These are phyloP conservation scores for Tetragnatha versicolor DNA, from an alignment of 1,140 invertebrate species.

Conservation along the genomic window DNA sequence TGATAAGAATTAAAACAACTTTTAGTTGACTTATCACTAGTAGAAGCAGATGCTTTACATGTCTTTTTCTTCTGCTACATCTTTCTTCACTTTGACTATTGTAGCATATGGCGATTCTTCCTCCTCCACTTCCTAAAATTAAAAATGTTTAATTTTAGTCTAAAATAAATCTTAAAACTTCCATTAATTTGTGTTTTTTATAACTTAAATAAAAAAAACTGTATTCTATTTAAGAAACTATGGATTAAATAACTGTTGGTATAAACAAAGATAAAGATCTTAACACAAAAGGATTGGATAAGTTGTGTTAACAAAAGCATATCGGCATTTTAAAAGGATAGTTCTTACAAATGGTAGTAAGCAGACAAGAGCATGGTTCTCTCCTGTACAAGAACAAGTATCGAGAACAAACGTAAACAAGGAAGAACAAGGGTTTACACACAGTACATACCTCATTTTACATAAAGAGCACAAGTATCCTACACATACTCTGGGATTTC, in stretches of 20 bases:
- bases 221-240: not conserved
- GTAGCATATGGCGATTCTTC: slow-evolving; percentile 54
- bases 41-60: too few relatives aligned
- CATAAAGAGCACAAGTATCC: not conserved
- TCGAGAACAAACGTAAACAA: too few relatives aligned
- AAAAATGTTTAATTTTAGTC: not conserved
- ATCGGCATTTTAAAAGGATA: too few relatives aligned
- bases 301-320: too few relatives aligned
- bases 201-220: not conserved
- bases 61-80: slow-evolving; percentile 6
- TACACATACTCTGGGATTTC: slow-evolving; percentile 53
- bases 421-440: too few relatives aligned
- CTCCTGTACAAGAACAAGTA: too few relatives aligned
- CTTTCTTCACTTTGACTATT: slow-evolving; percentile 33
- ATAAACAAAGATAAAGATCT: not conserved
- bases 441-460: too few relatives aligned
- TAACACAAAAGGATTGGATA: too few relatives aligned
- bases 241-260: not conserved
- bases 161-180: not conserved
- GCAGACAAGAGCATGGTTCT: too few relatives aligned
- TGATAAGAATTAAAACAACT: too few relatives aligned
- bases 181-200: not conserved
- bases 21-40: too few relatives aligned
- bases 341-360: too few relatives aligned
- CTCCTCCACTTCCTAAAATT: slow-evolving; percentile 29